These are phyloP conservation scores for Paramormyrops kingsleyae DNA, from an alignment of 2,113 vertebrate genomes.

Conservation along the genomic window DNA sequence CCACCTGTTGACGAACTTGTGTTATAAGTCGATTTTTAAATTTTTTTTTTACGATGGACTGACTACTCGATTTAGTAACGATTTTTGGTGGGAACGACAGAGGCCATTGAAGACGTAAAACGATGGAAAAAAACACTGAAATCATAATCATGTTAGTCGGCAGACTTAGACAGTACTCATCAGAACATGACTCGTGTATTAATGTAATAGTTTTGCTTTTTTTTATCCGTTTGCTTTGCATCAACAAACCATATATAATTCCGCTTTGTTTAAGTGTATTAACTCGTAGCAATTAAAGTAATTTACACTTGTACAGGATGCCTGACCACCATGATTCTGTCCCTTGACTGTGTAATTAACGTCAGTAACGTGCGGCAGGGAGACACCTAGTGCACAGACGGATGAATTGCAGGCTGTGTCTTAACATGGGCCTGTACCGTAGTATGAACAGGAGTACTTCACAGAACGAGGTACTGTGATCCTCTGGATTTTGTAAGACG, in stretches of 20 bases:
- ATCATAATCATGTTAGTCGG: background rate
- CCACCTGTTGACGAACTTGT: constrained; percentile 13
- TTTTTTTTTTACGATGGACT: background rate
- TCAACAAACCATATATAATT: background rate
- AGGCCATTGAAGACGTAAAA: background rate
- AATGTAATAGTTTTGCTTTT: background rate
- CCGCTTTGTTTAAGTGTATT: background rate
- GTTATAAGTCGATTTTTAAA: background rate
- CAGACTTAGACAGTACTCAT: background rate
- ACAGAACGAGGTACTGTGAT: background rate
- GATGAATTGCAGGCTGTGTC: background rate
- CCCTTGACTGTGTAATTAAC: background rate
- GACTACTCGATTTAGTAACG: background rate
- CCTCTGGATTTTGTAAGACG: background rate
- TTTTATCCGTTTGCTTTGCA: background rate
- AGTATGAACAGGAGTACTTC: background rate
- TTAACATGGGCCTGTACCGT: background rate
- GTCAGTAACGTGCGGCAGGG: background rate
- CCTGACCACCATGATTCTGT: background rate
- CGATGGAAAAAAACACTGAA: background rate
- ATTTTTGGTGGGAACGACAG: background rate
- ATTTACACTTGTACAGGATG: background rate
- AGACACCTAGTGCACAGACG: background rate
- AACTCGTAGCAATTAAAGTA: background rate
- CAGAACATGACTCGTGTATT: background rate